Evolutionary conservation across 2,113 vertebrate species (phyloP), one percentile per base, ranked within the genome.

Genomic region (Dicrurus megarhynchus): DNA sequence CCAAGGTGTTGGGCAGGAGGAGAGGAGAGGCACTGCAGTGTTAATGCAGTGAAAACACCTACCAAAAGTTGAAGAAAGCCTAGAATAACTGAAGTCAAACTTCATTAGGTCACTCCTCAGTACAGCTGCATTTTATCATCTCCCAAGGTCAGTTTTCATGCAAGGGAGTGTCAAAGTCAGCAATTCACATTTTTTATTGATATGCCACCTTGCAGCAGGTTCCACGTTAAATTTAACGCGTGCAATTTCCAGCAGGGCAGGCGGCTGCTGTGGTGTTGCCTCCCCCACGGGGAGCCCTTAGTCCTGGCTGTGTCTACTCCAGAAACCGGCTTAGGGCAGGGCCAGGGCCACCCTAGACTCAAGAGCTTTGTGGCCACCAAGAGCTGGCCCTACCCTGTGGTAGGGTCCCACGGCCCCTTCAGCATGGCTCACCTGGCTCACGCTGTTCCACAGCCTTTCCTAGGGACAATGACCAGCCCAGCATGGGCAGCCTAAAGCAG

Each of bases 141-240:
- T 87, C 49, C 60, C 80, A 92, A 86, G 83, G 83, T 93, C 83
- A 79, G 60, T 74, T 87, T 84, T 91, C 64, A 70, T 27, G 47
- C 0, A 0, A 81, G 55, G 71, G 73, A 84, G 80, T 26, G 7
- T 91, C 61, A 24, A 87, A 92, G 76, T 68, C 84, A 92, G 89
- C 76, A 81, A 71, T 61, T 87, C 87, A 71, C 37, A 21, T 47
- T 74, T 52, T 82, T 83, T 75, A 89, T 75, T 81, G 70, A 61
- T 60, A 71, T 70, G 50, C 63, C 80, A 86, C 56, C 52, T 92
- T 70, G 61, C 77, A 93, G 76, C 39, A 89, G 9, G 65, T 55
- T 81, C 60, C 80, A 71, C 11, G 2, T 55, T 67, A 53, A 95
- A 56, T 76, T 78, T 60, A 79, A 60, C 0, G 0, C 60, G 41